Base-by-base conservation (phyloP, 2,113 vertebrate species). In the Cygnus atratus region DNA sequence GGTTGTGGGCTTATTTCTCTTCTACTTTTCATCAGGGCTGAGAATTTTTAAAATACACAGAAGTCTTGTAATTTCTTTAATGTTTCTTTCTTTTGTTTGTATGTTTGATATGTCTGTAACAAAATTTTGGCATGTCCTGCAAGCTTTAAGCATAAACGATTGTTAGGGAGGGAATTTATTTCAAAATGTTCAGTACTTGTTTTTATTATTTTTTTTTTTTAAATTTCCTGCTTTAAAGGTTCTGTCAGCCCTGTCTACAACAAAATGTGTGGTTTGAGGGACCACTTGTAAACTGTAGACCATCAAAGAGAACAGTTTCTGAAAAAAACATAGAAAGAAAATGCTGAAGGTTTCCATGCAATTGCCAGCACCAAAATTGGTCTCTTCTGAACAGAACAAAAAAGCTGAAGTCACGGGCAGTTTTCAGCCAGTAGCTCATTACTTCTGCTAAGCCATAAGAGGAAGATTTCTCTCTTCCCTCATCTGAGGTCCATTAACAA, bases 361-460 rank as follows among this genome's bases (percentile, higher is more conserved):
- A 17, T 67, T 66, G 8, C 15, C 29, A 67, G 43, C 73, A 84
- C 11, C n/a, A 67, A 31, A 71, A 50, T n/a, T 87, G 31, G 57
- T 12, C n/a, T 1, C 0, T 68, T 73, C 41, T 39, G 74, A 48
- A 33, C 1, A 1, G 26, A 68, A 44, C 24, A 57, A 21, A 62
- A 22, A 17, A 70, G 21, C 21, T n/a, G 44, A 76, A 1, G 28
- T 76, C 31, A 15, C 31, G 58, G 66, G 14, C 43, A 86, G 10
- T 79, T 71, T 72, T 58, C 75, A 82, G n/a, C 44, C 33, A 0
- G 1, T 33, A 63, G n/a, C 66, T 54, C 33, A 7, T 31, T 24
- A 17, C 11, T 31, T 61, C 22, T 76, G 46, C n/a, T 43, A 46
- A 55, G 54, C 20, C 0, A 0, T 13, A 24, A 21, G n/a, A 58